Evolutionary conservation across 2,797 vertebrate genomes (phyloP).

Genomic region (Steatocranus sp.): DNA sequence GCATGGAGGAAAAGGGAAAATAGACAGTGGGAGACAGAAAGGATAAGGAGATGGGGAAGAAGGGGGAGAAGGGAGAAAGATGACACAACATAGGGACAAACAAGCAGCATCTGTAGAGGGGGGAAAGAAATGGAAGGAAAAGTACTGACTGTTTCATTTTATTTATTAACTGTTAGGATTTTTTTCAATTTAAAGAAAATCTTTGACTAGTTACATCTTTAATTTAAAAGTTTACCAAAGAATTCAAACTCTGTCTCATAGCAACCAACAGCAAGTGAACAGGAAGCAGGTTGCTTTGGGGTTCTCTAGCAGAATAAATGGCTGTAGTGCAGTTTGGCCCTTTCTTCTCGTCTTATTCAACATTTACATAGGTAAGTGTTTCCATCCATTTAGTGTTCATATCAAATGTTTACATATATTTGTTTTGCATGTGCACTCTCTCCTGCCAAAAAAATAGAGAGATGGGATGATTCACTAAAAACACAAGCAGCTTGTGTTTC

Average conservation of each 20-base stretch:
- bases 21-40: slow-evolving; percentile 39
- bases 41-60: slow-evolving; percentile 19
- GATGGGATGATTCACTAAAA: not conserved
- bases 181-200: slow-evolving; percentile 10
- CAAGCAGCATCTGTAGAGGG: not conserved
- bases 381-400: not conserved
- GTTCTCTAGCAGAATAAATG: not conserved
- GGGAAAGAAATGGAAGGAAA: not conserved
- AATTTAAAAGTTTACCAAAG: slow-evolving; percentile 7
- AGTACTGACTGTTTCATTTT: not conserved
- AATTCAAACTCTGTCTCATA: slow-evolving; percentile 3
- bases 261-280: slow-evolving; percentile 2
- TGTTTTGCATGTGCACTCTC: not conserved
- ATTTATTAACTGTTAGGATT: not conserved
- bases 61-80: not conserved
- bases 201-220: slow-evolving; percentile 1
- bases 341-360: not conserved
- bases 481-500: slow-evolving; percentile 2
- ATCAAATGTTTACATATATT: not conserved
- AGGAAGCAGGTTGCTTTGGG: not conserved
- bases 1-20: not conserved
- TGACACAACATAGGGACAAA: not conserved
- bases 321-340: not conserved
- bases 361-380: not conserved
- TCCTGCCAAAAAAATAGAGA: not conserved